Base-by-base conservation (phyloP, 1,140 invertebrate genomes). In the Vollenhovia emeryi region DNA sequence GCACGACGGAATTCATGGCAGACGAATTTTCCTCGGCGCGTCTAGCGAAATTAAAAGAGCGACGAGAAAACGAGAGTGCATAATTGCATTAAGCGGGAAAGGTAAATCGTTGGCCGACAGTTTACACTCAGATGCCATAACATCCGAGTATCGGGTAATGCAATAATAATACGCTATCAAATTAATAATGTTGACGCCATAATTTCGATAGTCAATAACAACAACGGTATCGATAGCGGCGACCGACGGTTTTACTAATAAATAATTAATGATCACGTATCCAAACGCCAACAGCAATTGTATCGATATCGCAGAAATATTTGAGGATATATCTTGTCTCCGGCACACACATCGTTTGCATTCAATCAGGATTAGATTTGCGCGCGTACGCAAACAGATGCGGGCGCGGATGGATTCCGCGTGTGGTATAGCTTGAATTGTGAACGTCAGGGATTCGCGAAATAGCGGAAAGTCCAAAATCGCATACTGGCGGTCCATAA, bases 391-490 rank as follows among this genome's bases (percentile, higher is more conserved):
- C 50, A 71, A 69, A 80, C 64, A 43, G 36, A 69, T n/a, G 6
- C 21, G 21, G 11, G 21, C 50, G 18, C 27, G 64, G 50, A 33
- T 30, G 8, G 27, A 82, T 82, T 82, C 64, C 66, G 55, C n/a
- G 18, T 69, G 33, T 55, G 50, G 1, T 43, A 43, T 30, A 71
- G 18, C 43, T 57, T 50, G 66, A 82, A 71, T 45, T 55, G 50
- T 73, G 50, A 73, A 57, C 3, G 78, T 82, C 78, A 48, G 52
- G 73, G 73, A 75, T 84, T 86, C 73, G 21, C 24, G 64, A 62
- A 68, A 82, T 69, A 80, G 66, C 55, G 57, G 66, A 86, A 79
- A 68, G 66, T 84, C 84, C 86, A 60, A 78, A 85, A 87, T 85
- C 80, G 84, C 84, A 69, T 79, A 85, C 73, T 40, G n/a, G 59